Evolutionary conservation across 2,797 vertebrate species (phyloP), one percentile per base, ranked within the genome.

Genomic region (Muscicapa comitata): DNA sequence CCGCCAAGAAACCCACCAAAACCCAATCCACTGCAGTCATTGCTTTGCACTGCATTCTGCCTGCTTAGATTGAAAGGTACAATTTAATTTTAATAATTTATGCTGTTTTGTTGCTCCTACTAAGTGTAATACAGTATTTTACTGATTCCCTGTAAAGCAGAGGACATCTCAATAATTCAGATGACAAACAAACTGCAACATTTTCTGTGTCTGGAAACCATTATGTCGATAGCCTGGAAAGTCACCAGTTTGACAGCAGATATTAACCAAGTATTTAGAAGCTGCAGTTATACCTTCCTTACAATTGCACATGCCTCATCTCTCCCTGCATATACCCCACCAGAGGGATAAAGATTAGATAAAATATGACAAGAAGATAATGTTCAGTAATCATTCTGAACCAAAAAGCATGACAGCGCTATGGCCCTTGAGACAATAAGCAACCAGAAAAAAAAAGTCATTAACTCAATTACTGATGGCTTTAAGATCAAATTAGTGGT

Each of bases 1-100:
- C 5, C 8, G 5, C 4, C 9, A 47, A 76, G 23, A 31, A 17
- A 5, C 9, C 11, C 3, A n/a, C 5, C 10, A 16, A 26, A 53
- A 19, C 7, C 5, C 25, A 83, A 13, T 6, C 35, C 7, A 47
- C 17, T 1, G 3, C 21, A 25, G 42, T 29, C 43, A 85, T 10
- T 66, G 29, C 11, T 75, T 43, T 96, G 29, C 13, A 61, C 17
- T 68, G 14, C 21, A 31, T 28, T 91, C 66, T 72, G 26, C 58
- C 83, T 43, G n/a, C 65, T 68, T 42, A 28, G 40, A 29, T 76
- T 48, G 48, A 68, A 24, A 78, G 86, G 23, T 29, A 47, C 28
- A 54, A 65, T 81, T 66, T 74, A 51, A 35, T 74, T 96, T 92
- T 67, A 92, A 80, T 86, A 65, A 74, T 88, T 92, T 74, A 78